phyloP scores from a whole-genome alignment of 2,888 invertebrate genomes.

The Mesorhabditis sp. region DNA sequence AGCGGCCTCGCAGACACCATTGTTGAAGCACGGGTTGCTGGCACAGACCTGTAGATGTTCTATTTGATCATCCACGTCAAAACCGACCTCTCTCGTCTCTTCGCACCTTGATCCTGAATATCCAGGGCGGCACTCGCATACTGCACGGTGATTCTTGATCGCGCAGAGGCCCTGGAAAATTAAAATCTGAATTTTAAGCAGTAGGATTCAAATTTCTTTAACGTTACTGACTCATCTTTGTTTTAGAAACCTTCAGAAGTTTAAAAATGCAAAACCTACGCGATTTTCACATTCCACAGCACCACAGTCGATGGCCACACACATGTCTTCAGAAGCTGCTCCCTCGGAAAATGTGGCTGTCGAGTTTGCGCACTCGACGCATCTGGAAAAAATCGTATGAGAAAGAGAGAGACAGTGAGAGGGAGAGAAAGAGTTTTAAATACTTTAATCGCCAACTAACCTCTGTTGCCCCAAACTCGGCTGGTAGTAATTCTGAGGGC shows the following conservation, averaged over 20 bases:
- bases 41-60: conserved; percentile 72
- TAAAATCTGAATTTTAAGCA: background rate
- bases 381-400: conserved; percentile 16
- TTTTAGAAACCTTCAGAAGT: too few species aligned
- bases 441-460: conserved; percentile 57
- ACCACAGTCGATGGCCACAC: conserved; percentile 74
- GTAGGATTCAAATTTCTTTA: background rate
- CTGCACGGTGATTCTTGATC: conserved; percentile 43
- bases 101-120: conserved; percentile 63
- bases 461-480: conserved; percentile 77
- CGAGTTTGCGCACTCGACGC: conserved; percentile 80
- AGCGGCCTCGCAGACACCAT: conserved; percentile 89
- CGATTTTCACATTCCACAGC: conserved; percentile 50
- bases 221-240: too few species aligned
- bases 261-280: conserved; percentile 17
- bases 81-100: conserved; percentile 67
- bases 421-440: background rate
- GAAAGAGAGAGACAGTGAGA: too few species aligned
- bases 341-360: conserved; percentile 80
- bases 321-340: conserved; percentile 78
- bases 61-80: conserved; percentile 4
- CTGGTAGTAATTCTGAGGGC: conserved; percentile 88
- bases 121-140: conserved; percentile 82
- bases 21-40: conserved; percentile 82
- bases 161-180: conserved; percentile 33